A percentile compares a stretch with the other conserved stretches of the same genome.
Conservation (phyloP, 1,140 invertebrate species). For the Cherax destructor region DNA sequence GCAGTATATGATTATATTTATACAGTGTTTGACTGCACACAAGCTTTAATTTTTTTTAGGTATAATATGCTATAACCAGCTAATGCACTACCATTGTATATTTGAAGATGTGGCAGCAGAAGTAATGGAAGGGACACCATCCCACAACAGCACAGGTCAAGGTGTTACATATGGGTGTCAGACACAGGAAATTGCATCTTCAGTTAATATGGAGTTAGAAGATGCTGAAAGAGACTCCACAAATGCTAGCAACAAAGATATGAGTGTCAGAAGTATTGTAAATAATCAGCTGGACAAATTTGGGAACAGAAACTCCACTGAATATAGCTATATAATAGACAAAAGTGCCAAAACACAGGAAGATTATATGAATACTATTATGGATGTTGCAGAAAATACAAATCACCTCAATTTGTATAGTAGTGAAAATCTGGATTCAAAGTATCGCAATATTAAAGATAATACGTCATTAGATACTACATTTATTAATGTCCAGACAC, state of each 20-base stretch:
- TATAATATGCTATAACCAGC: neutral
- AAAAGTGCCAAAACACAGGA: neutral
- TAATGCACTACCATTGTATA: neutral
- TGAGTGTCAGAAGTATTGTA: neutral
- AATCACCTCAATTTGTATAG: neutral
- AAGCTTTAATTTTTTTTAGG: neutral
- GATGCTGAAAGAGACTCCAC: neutral
- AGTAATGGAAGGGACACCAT: neutral
- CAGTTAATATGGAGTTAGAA: neutral
- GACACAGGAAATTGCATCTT: neutral
- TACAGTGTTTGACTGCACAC: too few species aligned
- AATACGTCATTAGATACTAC: neutral
- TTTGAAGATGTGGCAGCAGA: neutral
- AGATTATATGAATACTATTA: neutral
- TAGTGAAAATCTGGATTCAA: neutral
- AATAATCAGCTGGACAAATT: neutral
- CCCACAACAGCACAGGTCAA: neutral
- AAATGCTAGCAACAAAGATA: neutral
- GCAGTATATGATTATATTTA: too few species aligned
- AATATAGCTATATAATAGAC: neutral
- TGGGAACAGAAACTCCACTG: neutral
- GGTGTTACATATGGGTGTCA: slow-evolving; percentile 1
- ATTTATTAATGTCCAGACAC: neutral
- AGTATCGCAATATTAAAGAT: neutral
- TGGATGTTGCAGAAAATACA: neutral